Percentiles rank a stretch among this genome's conserved stretches.
Evolutionary conservation across 2,113 vertebrate species (phyloP).

Genomic region (Caranx ignobilis): DNA sequence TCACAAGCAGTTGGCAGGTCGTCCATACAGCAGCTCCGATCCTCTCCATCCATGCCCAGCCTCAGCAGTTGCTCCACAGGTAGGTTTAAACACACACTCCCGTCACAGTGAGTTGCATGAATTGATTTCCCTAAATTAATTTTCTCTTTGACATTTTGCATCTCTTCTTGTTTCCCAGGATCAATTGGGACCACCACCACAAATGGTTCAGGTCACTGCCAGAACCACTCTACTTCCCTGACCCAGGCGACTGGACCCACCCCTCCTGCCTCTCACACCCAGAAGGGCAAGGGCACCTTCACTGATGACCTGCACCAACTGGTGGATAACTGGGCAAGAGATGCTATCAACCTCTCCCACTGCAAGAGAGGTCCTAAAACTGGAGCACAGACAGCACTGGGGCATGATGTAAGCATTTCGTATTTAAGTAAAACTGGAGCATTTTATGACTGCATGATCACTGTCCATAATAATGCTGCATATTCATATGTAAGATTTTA

Average conservation of each 20-base stretch:
- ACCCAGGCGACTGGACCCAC: constrained; percentile 74
- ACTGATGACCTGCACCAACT: constrained; percentile 95
- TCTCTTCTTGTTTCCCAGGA: constrained; percentile 50
- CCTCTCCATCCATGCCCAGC: constrained; percentile 92
- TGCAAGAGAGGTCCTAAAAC: constrained; percentile 89
- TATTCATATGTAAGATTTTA: neutral
- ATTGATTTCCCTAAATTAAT: neutral
- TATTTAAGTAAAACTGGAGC: neutral
- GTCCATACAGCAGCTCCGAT: constrained; percentile 86
- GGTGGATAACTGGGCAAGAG: constrained; percentile 97
- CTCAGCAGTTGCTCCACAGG: constrained; percentile 89
- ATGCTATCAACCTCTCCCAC: constrained; percentile 93
- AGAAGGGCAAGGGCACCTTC: constrained; percentile 93
- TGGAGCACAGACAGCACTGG: constrained; percentile 66
- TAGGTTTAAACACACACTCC: constrained; percentile 55
- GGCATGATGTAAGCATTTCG: constrained; percentile 83
- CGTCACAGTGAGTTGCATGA: neutral
- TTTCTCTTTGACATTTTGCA: neutral
- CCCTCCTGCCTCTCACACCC: constrained; percentile 78
- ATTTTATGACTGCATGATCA: neutral
- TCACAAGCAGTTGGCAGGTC: constrained; percentile 82
- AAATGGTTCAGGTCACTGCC: constrained; percentile 71
- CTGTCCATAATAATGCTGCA: neutral
- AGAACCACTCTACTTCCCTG: constrained; percentile 52
- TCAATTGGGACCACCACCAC: constrained; percentile 60